phyloP scores from a whole-genome alignment of 2,113 vertebrate species.

The Petaurus breviceps region DNA sequence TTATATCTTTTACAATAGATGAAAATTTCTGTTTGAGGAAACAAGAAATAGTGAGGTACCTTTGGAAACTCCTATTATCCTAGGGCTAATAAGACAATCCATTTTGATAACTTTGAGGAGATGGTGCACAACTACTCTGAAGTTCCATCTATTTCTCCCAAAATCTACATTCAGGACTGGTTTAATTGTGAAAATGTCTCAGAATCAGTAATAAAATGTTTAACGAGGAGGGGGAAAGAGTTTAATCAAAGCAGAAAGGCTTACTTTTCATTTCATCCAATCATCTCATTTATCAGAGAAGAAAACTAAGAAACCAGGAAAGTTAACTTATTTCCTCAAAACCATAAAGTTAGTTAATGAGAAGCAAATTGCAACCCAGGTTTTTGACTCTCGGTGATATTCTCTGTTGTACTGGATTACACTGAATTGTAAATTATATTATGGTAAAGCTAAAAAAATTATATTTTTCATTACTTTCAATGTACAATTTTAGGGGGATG shows the following conservation, averaged over 20 bases:
- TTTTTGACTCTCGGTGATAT: neutral
- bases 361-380: neutral
- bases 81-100: constrained; percentile 35
- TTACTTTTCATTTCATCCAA: neutral
- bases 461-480: neutral
- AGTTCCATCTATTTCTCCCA: constrained; percentile 45
- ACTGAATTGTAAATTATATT: neutral
- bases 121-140: constrained; percentile 31
- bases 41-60: constrained; percentile 3
- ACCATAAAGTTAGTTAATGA: neutral
- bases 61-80: constrained; percentile 52
- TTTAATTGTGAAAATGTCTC: constrained; percentile 2
- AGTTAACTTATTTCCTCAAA: neutral
- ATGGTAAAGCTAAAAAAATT: neutral
- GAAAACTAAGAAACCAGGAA: neutral
- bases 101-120: constrained; percentile 50
- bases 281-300: neutral
- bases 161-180: constrained; percentile 53
- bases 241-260: neutral
- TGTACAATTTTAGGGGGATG: neutral
- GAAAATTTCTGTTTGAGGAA: constrained; percentile 38
- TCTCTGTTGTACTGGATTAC: neutral
- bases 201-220: neutral
- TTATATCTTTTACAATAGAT: constrained; percentile 8
- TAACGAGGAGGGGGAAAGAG: neutral